Base-by-base conservation (phyloP, 2,113 vertebrate genomes). In the Erythrolamprus reginae region DNA sequence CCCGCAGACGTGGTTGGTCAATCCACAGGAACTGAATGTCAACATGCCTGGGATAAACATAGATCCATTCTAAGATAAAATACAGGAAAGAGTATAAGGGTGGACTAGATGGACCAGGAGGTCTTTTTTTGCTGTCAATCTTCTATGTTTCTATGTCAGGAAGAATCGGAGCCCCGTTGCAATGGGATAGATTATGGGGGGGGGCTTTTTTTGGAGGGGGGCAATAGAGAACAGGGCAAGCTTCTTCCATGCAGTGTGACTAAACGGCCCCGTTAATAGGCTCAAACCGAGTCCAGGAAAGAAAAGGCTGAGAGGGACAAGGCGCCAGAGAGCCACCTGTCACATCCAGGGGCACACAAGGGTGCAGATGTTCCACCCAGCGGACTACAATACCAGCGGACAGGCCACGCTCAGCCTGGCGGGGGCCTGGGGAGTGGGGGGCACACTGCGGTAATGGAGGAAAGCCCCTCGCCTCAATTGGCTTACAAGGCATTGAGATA, bases 251-350 rank as follows among this genome's bases (percentile, higher is more conserved):
- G 93, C 95, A 95, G 96, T 87, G 50, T 93, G 95, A 95, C 95
- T 42, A 91, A 0, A 0, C 92, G 77, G 92, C 93, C 94, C 94
- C 93, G 61, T 92, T 94, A 94, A 93, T 58, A 95, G 95, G 91
- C 84, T 90, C 89, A 92, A 24, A 86, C 92, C 88, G 55, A 91
- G 89, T 48, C 86, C 82, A 38, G 53, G 53, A 51, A 47, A 87
- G 70, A 24, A 52, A 24, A 5, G 28, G 17, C 51, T 56, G 83
- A 23, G 89, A 87, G 24, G 0, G 0, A 0, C 28, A 0, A 33
- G 70, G n/a, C n/a, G n/a, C n/a, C n/a, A n/a, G n/a, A n/a, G n/a
- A n/a, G n/a, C n/a, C n/a, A 3, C 65, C 26, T 48, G 50, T 10
- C 58, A 28, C 21, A 86, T 47, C 84, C 61, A 23, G 84, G 61